A percentile compares a stretch with the other conserved stretches of the same genome.
Evolutionary conservation across 2,888 invertebrate species (phyloP).

Genomic region (Julus scanicus): DNA sequence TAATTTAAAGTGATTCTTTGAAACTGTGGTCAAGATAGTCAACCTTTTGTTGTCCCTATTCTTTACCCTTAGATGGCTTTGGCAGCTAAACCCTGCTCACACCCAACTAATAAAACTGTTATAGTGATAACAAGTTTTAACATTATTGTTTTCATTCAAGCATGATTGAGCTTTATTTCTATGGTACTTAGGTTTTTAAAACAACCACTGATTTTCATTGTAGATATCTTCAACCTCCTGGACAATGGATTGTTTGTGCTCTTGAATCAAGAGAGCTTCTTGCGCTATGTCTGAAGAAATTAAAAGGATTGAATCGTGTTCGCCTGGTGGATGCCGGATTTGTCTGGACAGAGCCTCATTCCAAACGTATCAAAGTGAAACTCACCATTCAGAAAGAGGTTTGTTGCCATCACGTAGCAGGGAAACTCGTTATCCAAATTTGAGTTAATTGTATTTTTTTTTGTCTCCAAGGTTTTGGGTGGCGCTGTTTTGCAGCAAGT

Average conservation of each 20-base stretch:
- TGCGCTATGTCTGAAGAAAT: conserved; percentile 87
- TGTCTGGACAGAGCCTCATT: conserved; percentile 99
- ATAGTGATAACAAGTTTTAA: too few species aligned
- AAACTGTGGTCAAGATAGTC: too few species aligned
- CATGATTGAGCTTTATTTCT: too few species aligned
- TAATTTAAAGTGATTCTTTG: too few species aligned
- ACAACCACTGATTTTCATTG: not conserved
- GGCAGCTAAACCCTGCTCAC: too few species aligned
- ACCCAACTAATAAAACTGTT: too few species aligned
- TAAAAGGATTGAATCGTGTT: conserved; percentile 89
- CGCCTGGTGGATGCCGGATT: conserved; percentile 96
- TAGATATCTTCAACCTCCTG: conserved; percentile 88
- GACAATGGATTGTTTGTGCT: conserved; percentile 77
- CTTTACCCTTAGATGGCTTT: too few species aligned
- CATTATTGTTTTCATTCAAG: too few species aligned
- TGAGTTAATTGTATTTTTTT: not conserved
- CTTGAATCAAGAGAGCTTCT: conserved; percentile 93
- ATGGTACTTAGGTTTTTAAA: too few species aligned
- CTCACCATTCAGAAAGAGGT: conserved; percentile 94
- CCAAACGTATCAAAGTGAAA: conserved; percentile 90
- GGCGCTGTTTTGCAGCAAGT: conserved; percentile 93
- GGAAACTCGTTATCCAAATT: not conserved
- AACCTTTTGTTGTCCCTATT: too few species aligned
- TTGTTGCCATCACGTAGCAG: not conserved
- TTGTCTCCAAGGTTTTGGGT: conserved; percentile 73